Base-by-base conservation (phyloP, 1,140 invertebrate species). In the Potamilus streckersoni region DNA sequence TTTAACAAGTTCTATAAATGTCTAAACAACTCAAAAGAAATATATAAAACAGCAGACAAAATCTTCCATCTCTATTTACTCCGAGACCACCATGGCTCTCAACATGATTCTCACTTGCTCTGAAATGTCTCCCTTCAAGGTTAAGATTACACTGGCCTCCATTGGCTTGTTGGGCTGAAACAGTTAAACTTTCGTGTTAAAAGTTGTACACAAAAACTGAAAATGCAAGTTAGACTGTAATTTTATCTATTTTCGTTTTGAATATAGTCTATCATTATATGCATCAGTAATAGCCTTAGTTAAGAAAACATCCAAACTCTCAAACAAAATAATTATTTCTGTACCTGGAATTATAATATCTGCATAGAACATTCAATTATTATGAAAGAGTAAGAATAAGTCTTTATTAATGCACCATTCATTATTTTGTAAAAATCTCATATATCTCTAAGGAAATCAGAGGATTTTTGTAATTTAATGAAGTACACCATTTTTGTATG, bases 81-180 rank as follows among this genome's bases (percentile, higher is more conserved):
- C 84, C 2, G 86, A 86, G 1, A 89, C 85, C 16, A 89, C 85
- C 75, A 88, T 82, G n/a, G 84, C 87, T 20, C 83, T 73, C 27
- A 89, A 65, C 78, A 89, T 83, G 38, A 89, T 71, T 58, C 79
- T 81, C 23, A 85, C 80, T 72, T 86, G 84, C 67, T 89, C 87
- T 13, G 81, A 74, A 1, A 84, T 80, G 69, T 89, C 88, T 57
- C 88, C 84, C 74, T 84, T 86, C 64, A 89, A 31, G 2, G 86
- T 88, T 27, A 86, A 71, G 14, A 81, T 60, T 20, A 88, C 80
- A 68, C 74, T 83, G 16, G 83, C 80, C 60, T 88, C 87, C n/a
- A 86, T 78, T 6, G 81, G 68, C 49, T 80, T 65, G 73, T 82
- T 88, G 13, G 84, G 85, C 88, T 89, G 80, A 63, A 85, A 81